Evolutionary conservation across 2,888 invertebrate genomes (phyloP), one percentile per base, ranked within the genome.

Genomic region (Nephrotoma guestfalica): DNA sequence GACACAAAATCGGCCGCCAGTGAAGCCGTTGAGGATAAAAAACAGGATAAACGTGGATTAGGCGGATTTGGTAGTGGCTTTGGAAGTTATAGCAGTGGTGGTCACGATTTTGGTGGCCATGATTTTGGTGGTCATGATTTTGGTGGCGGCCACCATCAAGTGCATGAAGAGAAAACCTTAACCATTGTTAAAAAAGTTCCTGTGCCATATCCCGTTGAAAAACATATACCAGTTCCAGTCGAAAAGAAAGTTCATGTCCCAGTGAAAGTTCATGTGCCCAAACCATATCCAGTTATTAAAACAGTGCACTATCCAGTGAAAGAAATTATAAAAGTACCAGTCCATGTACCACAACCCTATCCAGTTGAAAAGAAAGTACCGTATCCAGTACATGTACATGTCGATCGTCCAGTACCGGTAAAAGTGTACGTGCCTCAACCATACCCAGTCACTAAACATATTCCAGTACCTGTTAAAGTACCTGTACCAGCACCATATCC

Each of bases 291-390:
- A 89, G 95, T 96, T 88, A 92, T 93, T 91, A 94, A 94, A 91
- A 93, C 93, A 90, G 92, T 94, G 88, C 96, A 95, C 83, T 94
- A 94, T 89, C 95, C 95, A 89, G 95, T 96, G 88, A 95, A 95
- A 92, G 96, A 96, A 91, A 93, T 93, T 92, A 94, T 96, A 86
- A 96, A 96, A 91, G 96, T 96, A 87, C 95, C 96, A 88, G 94
- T 95, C 87, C 95, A 96, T 89, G 94, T 96, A 87, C 95, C 96
- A 88, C 93, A 94, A 89, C 95, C 95, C 89, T 96, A 96, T 92
- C 96, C 96, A 89, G 95, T 95, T 88, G 95, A 95, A 91, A 95
- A 95, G 92, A 93, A 93, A 92, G 94, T 96, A 86, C 96, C 95
- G 90, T 95, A 95, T 88, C 94, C 96, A 88, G 95, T 95, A 85